Evolutionary conservation across 2,888 invertebrate genomes (phyloP).

Genomic region (Teleiodes luculella): DNA sequence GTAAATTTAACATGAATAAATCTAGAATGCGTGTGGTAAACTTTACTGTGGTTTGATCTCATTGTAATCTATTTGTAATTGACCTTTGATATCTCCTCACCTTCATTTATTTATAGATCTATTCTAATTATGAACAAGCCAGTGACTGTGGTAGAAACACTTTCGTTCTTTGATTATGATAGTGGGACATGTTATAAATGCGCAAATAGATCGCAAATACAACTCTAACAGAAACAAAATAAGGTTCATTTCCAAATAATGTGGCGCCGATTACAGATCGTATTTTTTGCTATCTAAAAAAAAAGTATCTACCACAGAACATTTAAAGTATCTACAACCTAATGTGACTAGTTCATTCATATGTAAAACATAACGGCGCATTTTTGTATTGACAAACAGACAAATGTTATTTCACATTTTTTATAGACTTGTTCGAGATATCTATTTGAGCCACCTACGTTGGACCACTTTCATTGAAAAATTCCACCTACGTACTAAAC

Average conservation of each 20-base stretch:
- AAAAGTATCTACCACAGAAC: no score
- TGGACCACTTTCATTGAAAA: slow-evolving; percentile 24
- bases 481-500: slow-evolving; percentile 16
- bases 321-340: slow-evolving; percentile 34
- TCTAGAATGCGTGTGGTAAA: no score
- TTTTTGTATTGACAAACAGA: slow-evolving; percentile 29
- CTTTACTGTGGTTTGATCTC: no score
- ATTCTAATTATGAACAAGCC: slow-evolving; percentile 35
- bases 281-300: no score
- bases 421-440: neutral
- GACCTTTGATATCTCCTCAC: neutral
- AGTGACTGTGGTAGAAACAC: slow-evolving; percentile 48
- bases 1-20: no score
- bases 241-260: no score
- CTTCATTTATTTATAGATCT: slow-evolving; percentile 13
- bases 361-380: slow-evolving; percentile 31
- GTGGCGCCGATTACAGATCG: no score
- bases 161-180: slow-evolving; percentile 41
- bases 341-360: slow-evolving; percentile 18
- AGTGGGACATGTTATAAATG: no score
- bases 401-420: slow-evolving; percentile 5
- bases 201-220: slow-evolving; percentile 20
- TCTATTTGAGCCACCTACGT: slow-evolving; percentile 21
- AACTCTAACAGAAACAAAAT: no score
- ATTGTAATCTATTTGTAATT: no score